Base-by-base conservation (phyloP, 2,113 vertebrate genomes). In the Eretmochelys imbricata region DNA sequence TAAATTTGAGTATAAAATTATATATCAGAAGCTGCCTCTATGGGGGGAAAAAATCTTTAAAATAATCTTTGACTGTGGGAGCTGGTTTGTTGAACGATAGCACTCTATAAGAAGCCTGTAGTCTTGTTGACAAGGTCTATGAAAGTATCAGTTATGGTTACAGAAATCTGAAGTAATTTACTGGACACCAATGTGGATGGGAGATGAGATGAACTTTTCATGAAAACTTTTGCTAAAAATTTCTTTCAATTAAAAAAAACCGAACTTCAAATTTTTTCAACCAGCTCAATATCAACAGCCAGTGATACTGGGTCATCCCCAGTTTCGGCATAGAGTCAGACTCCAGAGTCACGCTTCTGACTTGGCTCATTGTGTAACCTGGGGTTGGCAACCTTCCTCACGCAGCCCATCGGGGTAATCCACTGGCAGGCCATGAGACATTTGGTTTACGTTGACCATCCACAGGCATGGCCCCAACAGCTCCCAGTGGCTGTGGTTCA, bases 101-200 rank as follows among this genome's bases (percentile, higher is more conserved):
- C 35, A 72, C 4, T 22, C 1, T 82, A 25, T 46, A 48, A 78
- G 42, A 25, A 78, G 12, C 8, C 14, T 48, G 10, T 69, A 35
- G 59, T 31, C 27, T 31, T 35, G 27, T 29, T 65, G 31, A 65
- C 29, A 90, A 0, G 0, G 0, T 1, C n/a, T 90, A 20, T 48
- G 84, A 84, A 75, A 75, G 46, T 78, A 42, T 13, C 87, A 50
- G 10, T 2, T 76, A 0, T 50, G 2, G 89, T 87, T 85, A 2
- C 10, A 13, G 85, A n/a, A 80, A 59, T n/a, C 25, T 83, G 76
- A 75, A 48, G 13, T 31, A 12, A 38, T 89, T 84, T 85, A 1
- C 27, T 88, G 1, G 72, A 19, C 16, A 85, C 83, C 79, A 90
- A 87, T 3, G 19, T 2, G 3, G 22, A 84, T 65, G 53, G 83